Evolutionary conservation across 2,888 invertebrate genomes (phyloP), one percentile per base, ranked within the genome.

Genomic region (Pteria penguin): DNA sequence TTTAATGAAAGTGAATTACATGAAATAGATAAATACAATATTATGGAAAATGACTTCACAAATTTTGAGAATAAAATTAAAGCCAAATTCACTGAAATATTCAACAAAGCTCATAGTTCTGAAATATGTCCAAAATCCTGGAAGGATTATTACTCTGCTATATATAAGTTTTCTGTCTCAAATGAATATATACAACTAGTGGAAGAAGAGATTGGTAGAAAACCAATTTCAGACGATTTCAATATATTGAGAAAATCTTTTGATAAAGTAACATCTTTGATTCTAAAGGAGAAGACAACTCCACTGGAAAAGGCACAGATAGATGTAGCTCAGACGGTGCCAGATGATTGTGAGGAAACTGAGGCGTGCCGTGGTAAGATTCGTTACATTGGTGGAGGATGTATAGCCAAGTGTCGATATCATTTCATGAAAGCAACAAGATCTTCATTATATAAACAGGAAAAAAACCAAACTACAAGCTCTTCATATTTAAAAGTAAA

Each of bases 1-100:
- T 71, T 71, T 58, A 26, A 58, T 58, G 24, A 22, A 58, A 58
- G 8, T 26, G 58, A 58, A 4, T 24, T 29, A 24, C 58, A 58
- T 2, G 26, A 22, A 22, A 58, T 58, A 24, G 58, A 58, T 26
- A 26, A 45, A 45, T 18, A 45, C 8, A 18, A 45, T 14, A 18
- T 14, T 8, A 45, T 8, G 8, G 45, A 18, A 45, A 18, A 45
- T 14, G 45, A 18, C 18, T 45, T 45, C 18, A 45, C 8, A 45
- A 18, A 14, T 14, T 45, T 45, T 45, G 45, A 45, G 18, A 18
- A 45, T 8, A 45, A 45, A 18, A 8, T 45, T 8, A 45, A 18
- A 45, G 45, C 45, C 18, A 45, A 45, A 18, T 14, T 45, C 45
- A 45, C 0, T 8, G 45, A 45, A 45, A 45, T 45, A 14, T 45